Percentiles rank a stretch among this genome's conserved stretches.
phyloP scores from a whole-genome alignment of 2,113 vertebrate species.

The Corapipo altera region DNA sequence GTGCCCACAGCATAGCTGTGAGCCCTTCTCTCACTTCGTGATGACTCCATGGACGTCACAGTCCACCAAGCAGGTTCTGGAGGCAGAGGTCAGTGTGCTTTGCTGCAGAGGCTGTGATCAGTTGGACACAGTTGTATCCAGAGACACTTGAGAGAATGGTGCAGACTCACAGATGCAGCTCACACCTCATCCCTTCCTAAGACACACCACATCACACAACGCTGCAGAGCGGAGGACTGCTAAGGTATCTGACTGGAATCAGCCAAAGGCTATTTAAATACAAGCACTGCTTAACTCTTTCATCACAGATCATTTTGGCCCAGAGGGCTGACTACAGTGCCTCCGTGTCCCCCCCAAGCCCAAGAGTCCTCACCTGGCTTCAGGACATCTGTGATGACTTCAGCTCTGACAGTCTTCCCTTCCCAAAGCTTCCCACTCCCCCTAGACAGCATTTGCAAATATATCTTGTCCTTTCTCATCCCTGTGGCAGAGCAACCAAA shows the following conservation, averaged over 20 bases:
- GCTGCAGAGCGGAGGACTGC: neutral
- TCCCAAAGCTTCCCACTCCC: neutral
- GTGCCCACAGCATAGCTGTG: neutral
- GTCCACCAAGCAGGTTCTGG: neutral
- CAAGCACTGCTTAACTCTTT: neutral
- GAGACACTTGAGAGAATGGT: neutral
- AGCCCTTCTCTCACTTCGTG: neutral
- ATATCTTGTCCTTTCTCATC: neutral
- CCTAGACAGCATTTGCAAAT: neutral
- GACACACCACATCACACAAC: neutral
- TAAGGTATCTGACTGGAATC: neutral
- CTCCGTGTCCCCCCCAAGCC: neutral
- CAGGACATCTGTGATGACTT: neutral
- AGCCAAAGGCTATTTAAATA: neutral
- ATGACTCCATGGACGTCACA: neutral
- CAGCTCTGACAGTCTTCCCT: neutral
- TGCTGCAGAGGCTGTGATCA: neutral
- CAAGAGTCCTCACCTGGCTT: neutral
- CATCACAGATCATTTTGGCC: neutral
- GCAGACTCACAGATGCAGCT: neutral
- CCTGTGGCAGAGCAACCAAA: neutral
- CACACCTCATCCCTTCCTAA: neutral
- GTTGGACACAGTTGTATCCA: neutral
- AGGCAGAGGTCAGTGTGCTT: neutral
- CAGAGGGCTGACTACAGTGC: neutral